These are phyloP conservation scores for Dermolepida albohirtum DNA, from an alignment of 2,888 invertebrate species.

Conservation along the genomic window DNA sequence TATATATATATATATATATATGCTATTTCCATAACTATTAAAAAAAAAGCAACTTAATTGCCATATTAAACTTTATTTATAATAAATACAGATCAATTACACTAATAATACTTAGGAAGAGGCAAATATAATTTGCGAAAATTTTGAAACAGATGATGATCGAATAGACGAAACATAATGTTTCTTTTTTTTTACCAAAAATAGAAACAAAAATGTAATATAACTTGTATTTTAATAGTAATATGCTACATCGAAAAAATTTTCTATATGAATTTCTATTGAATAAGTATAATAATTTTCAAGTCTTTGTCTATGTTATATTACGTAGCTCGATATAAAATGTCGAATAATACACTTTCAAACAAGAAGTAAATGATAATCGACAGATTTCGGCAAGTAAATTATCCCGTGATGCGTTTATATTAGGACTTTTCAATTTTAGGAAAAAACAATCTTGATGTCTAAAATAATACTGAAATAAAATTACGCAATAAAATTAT, in stretches of 20 bases:
- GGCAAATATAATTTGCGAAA: conserved; percentile 53
- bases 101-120: conserved; percentile 57
- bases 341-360: not conserved
- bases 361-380: too few species aligned
- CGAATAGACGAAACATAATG: not conserved
- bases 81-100: conserved; percentile 53
- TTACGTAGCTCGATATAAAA: conserved; percentile 24
- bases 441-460: too few species aligned
- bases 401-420: too few species aligned
- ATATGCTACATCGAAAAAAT: conserved; percentile 14
- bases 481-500: too few species aligned
- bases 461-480: too few species aligned
- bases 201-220: conserved; percentile 4
- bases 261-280: conserved; percentile 21
- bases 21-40: too few species aligned
- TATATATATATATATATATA: too few species aligned
- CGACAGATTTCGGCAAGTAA: too few species aligned
- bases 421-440: too few species aligned
- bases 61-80: conserved; percentile 48
- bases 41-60: not conserved
- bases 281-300: conserved; percentile 8
- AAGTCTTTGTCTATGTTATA: conserved; percentile 17
- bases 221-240: conserved; percentile 5
- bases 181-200: too few species aligned
- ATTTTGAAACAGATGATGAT: conserved; percentile 43